Conservation (phyloP, 30 jellyfish, hydroid and myxozoan genomes). For the Aurelia sp. region DNA sequence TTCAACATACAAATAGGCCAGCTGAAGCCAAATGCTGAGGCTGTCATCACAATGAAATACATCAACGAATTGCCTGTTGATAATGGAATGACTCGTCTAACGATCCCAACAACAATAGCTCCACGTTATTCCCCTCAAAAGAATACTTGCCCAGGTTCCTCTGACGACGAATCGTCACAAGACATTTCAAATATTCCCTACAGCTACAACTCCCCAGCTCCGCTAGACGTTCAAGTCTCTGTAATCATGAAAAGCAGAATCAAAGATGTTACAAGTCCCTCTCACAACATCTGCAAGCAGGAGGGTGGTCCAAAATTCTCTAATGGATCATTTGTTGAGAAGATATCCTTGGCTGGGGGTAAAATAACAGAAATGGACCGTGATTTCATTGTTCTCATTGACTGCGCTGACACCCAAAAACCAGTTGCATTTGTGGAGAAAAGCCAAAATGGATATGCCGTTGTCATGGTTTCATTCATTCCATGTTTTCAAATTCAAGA, state of each 20-base stretch:
- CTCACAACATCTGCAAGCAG: background rate
- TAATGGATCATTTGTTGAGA: background rate
- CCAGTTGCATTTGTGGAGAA: constrained; percentile 17
- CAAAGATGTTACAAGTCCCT: background rate
- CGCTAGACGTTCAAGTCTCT: background rate
- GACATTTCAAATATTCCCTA: background rate
- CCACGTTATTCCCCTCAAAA: constrained; percentile 14
- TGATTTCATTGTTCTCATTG: background rate
- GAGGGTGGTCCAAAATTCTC: background rate
- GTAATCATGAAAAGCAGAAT: background rate
- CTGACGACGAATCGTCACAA: background rate
- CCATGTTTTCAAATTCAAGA: background rate
- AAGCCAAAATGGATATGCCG: background rate
- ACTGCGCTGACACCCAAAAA: background rate
- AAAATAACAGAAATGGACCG: constrained; percentile 5
- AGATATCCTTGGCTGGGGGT: background rate
- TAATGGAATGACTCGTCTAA: constrained; percentile 10
- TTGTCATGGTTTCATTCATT: constrained; percentile 13
- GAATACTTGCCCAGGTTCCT: too few relatives aligned
- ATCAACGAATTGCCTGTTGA: background rate
- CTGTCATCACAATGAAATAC: background rate
- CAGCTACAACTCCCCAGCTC: background rate
- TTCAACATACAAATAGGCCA: constrained; percentile 14
- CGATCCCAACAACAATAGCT: constrained; percentile 4
- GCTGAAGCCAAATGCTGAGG: background rate